Evolutionary conservation across 1,140 invertebrate genomes (phyloP), one percentile per base, ranked within the genome.

Genomic region (Carcinoscorpius rotundicauda): DNA sequence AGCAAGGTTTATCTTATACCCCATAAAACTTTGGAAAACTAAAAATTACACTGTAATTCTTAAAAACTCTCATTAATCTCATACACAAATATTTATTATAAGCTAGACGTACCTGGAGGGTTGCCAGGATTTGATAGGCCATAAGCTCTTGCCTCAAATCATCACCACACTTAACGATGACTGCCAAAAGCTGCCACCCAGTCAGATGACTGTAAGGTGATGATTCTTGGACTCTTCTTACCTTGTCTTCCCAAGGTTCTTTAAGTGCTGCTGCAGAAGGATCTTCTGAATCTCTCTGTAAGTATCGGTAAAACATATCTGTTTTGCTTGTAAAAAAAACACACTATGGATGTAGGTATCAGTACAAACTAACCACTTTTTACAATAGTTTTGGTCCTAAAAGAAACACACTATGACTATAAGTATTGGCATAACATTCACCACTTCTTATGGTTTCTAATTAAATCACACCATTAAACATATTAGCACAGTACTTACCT

Each of bases 111-210:
- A 81, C 81, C 78, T 95, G 88, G 58, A 99, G 83, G 76, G 92
- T 87, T 62, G 86, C 84, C 51, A 99, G 79, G 58, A 99, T 79
- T 75, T 99, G 97, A 68, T 93, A 96, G 0, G 95, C 97, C 72
- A 99, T 83, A 58, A 98, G 80, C 78, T 99, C 97, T 76, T 99
- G 97, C 9, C 96, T 78, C 59, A 99, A 79, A 80, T 99, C 97
- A 78, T 99, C 97, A 4, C 96, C 96, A 74, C 94, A 97, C 77
- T 99, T 99, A 0, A 99, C 92, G 71, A 99, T 99, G 49, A 92
- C 93, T 1, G 95, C 90, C 48, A 97, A 81, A 4, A 99, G 79
- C 66, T 84, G 83, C 97, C 97, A 99, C 64, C 88, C 90, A 0
- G 85, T 80, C 11, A 97, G 78, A 74, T 93, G 88, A 3, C 97